Evolutionary conservation across 2,113 vertebrate species (phyloP).

Genomic region (Prionailurus viverrinus): DNA sequence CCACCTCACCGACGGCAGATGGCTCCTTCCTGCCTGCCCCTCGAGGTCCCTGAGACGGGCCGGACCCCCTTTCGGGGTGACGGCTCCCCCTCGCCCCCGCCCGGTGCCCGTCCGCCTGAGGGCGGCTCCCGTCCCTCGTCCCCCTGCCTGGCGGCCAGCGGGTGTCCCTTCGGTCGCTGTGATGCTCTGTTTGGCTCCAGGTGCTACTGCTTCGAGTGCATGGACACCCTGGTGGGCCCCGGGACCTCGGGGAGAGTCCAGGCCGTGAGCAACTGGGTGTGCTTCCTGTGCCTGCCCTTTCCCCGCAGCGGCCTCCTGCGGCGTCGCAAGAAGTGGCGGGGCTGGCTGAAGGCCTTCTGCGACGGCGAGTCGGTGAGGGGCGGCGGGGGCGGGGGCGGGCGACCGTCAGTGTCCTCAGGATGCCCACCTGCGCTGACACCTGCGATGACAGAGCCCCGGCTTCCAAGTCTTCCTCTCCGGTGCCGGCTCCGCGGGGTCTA

Average conservation of each 20-base stretch:
- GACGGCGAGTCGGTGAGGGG: slow-evolving; percentile 51
- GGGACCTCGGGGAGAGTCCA: slow-evolving; percentile 40
- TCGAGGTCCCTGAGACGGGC: not conserved
- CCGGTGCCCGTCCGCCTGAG: not conserved
- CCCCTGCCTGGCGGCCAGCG: fast-evolving
- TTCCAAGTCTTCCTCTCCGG: not conserved
- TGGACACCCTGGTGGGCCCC: slow-evolving; percentile 65
- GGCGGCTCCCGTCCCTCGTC: not conserved
- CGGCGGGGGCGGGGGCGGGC: not conserved
- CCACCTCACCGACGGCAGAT: not conserved
- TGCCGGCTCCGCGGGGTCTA: fast-evolving
- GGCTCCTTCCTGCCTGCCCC: too few species aligned
- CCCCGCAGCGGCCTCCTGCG: not conserved
- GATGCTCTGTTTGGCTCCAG: slow-evolving; percentile 26
- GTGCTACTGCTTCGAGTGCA: slow-evolving; percentile 73
- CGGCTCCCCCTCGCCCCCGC: not conserved
- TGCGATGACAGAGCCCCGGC: fast-evolving
- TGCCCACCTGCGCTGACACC: fast-evolving
- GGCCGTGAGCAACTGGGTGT: slow-evolving; percentile 58
- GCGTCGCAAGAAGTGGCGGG: not conserved
- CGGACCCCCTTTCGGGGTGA: fast-evolving
- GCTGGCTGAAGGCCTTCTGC: slow-evolving; percentile 59
- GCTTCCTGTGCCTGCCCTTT: slow-evolving; percentile 65
- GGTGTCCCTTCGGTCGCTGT: not conserved
- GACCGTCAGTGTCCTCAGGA: fast-evolving